Evolutionary conservation across 2,888 invertebrate species (phyloP).

Genomic region (Dasypogon diadema): DNA sequence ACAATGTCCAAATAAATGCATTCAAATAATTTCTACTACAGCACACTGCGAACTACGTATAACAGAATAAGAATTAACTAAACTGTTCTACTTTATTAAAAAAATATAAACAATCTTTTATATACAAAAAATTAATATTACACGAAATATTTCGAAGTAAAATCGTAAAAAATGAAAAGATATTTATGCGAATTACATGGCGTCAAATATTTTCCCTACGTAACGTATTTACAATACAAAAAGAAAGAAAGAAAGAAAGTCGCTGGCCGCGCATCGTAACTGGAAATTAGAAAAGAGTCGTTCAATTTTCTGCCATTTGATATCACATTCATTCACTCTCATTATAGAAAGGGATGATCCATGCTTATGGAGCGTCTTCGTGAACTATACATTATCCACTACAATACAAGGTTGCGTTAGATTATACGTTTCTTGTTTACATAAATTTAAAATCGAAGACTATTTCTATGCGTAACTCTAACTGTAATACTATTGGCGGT

Average conservation of each 20-base stretch:
- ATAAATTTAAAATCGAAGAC: background rate
- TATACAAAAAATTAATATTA: conserved; percentile 8
- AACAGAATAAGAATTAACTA: too few species aligned
- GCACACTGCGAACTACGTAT: too few species aligned
- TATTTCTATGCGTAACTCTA: conserved; percentile 29
- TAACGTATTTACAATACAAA: too few species aligned
- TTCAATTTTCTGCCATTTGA: conserved; percentile 1
- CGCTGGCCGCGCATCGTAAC: background rate
- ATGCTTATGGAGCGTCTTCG: conserved; percentile 38
- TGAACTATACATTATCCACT: conserved; percentile 11
- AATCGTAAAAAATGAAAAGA: background rate
- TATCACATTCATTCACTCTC: conserved; percentile 47
- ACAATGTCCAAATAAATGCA: too few species aligned
- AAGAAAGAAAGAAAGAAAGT: conserved; percentile 7
- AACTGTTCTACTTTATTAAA: background rate
- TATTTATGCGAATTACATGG: conserved; percentile 30
- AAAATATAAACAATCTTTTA: background rate
- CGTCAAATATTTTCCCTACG: conserved; percentile 7
- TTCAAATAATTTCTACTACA: too few species aligned
- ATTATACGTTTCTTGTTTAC: conserved; percentile 10
- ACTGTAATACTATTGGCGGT: conserved; percentile 52
- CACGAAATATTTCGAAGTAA: background rate
- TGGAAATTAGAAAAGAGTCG: conserved; percentile 2
- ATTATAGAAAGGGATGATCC: conserved; percentile 36
- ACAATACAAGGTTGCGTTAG: conserved; percentile 9